Conservation (phyloP, 2,113 vertebrate genomes). For the Lagopus leucura region DNA sequence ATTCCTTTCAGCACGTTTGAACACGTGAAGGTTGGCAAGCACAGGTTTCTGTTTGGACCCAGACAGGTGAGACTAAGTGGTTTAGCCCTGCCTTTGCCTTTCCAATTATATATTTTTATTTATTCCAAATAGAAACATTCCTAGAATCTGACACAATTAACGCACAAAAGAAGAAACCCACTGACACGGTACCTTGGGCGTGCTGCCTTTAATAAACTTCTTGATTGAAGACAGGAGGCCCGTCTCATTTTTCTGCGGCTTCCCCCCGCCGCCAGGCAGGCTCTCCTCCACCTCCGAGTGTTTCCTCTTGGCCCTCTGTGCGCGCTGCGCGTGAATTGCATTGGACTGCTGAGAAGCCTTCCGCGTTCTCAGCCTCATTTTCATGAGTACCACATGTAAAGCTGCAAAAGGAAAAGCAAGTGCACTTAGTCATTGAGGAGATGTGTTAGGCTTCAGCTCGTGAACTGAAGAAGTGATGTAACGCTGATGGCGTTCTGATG, state of each 20-base stretch:
- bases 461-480: rapidly evolving
- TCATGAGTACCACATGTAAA: slow-evolving; percentile 89
- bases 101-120: not conserved
- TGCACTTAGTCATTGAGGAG: not conserved
- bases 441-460: not conserved
- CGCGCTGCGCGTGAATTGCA: slow-evolving; percentile 82
- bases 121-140: not conserved
- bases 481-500: not conserved
- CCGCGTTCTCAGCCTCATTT: slow-evolving; percentile 98
- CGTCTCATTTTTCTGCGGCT: slow-evolving; percentile 79
- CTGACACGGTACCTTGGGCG: slow-evolving; percentile 76
- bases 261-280: slow-evolving; percentile 76
- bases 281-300: slow-evolving; percentile 82
- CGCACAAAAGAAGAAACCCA: not conserved
- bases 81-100: not conserved
- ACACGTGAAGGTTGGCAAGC: not conserved
- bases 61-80: rapidly evolving
- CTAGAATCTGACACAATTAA: rapidly evolving
- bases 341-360: slow-evolving; percentile 94
- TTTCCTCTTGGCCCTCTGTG: slow-evolving; percentile 90
- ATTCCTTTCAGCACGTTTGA: not conserved
- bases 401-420: slow-evolving; percentile 64
- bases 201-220: slow-evolving; percentile 86
- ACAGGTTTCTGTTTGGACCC: not conserved
- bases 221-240: slow-evolving; percentile 85